Base-by-base conservation (phyloP, 2,888 invertebrate genomes). In the Diaphora mendica region DNA sequence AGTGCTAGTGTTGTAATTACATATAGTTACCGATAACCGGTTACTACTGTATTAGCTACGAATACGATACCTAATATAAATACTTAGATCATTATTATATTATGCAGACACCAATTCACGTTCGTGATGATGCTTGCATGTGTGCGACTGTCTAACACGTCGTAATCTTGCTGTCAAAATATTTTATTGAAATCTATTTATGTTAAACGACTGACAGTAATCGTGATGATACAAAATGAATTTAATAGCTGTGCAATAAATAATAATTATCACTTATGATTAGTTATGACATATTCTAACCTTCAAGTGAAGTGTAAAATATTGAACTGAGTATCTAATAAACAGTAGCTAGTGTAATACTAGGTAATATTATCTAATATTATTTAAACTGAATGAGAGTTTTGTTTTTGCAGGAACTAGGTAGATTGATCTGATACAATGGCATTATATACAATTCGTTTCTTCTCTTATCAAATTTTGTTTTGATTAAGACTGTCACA, bases 151-250 rank as follows among this genome's bases (percentile, higher is more conserved):
- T 17, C 30, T 62, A 26, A 62, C 30, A 62, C 62, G 17, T 30
- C 30, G 62, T 62, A 62, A 62, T 62, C 62, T 62, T 30, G 30
- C 62, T 62, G 62, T 30, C 62, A 62, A 62, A 62, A 62, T 62
- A 30, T 62, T 62, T 30, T 30, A 62, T 62, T 62, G 26, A 62
- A 62, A 62, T 62, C 13, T 5, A 30, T 62, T 15, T 3, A 30
- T 62, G 59, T 13, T 30, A 15, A 30, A 30, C 30, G 7, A 17
- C 17, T 62, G 62, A 30, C 62, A 30, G 30, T 62, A 62, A 62
- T 62, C 26, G 62, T 62, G 62, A 30, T 20, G 7, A 26, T 59
- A 15, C 15, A 26, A 59, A 62, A 62, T 62, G 17, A 17, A 62
- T 62, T 30, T 30, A 30, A 30, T 30, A 17, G 17, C 30, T 62